Percentiles rank a stretch among this genome's conserved stretches.
Evolutionary conservation across 2,797 vertebrate species (phyloP).

Genomic region (Cichlasoma orientale): DNA sequence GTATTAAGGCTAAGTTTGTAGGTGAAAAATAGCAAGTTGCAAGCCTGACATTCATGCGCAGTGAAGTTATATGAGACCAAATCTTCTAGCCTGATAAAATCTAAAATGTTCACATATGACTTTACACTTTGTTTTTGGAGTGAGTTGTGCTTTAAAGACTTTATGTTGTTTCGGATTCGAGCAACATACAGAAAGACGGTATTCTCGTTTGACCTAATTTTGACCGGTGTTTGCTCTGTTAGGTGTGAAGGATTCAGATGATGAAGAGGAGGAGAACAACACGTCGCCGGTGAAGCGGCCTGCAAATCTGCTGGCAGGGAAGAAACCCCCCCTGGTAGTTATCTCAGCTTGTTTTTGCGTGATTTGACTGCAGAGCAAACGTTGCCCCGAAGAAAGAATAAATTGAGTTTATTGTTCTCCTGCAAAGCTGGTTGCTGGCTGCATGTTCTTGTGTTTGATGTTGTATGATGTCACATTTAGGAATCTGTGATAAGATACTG

Average conservation of each 20-base stretch:
- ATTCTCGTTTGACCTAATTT: neutral
- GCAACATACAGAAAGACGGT: neutral
- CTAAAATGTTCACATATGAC: neutral
- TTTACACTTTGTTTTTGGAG: neutral
- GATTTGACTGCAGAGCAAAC: neutral
- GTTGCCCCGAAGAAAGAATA: no score
- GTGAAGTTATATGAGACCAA: neutral
- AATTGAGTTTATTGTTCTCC: neutral
- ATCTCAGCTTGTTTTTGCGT: neutral
- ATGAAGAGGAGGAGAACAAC: constrained; percentile 84
- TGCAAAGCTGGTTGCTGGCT: neutral
- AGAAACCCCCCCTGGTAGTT: constrained; percentile 71
- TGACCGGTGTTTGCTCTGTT: constrained; percentile 6
- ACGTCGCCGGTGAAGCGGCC: constrained; percentile 82
- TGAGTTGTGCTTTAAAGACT: neutral
- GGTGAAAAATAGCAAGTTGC: neutral
- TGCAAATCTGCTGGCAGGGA: constrained; percentile 62
- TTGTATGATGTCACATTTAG: neutral
- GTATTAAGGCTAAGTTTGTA: constrained; percentile 36
- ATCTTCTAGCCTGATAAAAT: neutral
- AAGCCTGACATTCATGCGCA: fast-evolving
- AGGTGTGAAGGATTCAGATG: constrained; percentile 80
- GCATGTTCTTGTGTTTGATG: neutral
- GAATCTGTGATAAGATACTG: neutral
- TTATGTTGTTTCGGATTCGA: fast-evolving